These are phyloP conservation scores for Shargacucullia verbasci DNA, from an alignment of 2,888 invertebrate species.

Conservation along the genomic window DNA sequence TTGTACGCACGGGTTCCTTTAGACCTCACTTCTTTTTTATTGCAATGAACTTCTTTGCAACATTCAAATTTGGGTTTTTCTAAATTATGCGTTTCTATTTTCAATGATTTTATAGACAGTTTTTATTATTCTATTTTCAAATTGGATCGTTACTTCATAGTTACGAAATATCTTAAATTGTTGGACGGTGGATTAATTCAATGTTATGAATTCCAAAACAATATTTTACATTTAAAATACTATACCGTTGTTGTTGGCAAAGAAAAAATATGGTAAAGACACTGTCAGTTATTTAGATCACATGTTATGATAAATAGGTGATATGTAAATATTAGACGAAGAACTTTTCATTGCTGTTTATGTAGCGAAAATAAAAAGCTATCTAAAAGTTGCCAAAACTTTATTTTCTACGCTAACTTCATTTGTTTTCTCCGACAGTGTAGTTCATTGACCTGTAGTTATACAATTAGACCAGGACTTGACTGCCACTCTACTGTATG, in stretches of 20 bases:
- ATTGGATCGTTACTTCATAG: not conserved
- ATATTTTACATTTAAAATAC: slow-evolving; percentile 14
- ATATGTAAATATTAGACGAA: slow-evolving; percentile 6
- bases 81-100: slow-evolving; percentile 18
- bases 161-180: not conserved
- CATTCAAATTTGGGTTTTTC: slow-evolving; percentile 15
- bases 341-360: not conserved
- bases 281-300: slow-evolving; percentile 15
- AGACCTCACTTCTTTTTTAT: slow-evolving; percentile 34
- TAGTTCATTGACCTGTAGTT: slow-evolving; percentile 57
- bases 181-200: not conserved
- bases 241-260: slow-evolving; percentile 18
- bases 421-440: slow-evolving; percentile 22
- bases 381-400: slow-evolving; percentile 13
- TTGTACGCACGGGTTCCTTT: slow-evolving; percentile 34
- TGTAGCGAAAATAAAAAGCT: slow-evolving; percentile 4
- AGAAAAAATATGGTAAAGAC: slow-evolving; percentile 6
- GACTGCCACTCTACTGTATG: not conserved
- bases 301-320: slow-evolving; percentile 6
- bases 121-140: not conserved
- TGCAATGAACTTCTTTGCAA: slow-evolving; percentile 25
- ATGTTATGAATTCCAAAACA: slow-evolving; percentile 8
- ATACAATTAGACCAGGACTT: slow-evolving; percentile 44
- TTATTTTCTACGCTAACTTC: slow-evolving; percentile 13
- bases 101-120: not conserved